Evolutionary conservation across 1,140 invertebrate genomes (phyloP), one percentile per base, ranked within the genome.

Genomic region (Nylanderia fulva): DNA sequence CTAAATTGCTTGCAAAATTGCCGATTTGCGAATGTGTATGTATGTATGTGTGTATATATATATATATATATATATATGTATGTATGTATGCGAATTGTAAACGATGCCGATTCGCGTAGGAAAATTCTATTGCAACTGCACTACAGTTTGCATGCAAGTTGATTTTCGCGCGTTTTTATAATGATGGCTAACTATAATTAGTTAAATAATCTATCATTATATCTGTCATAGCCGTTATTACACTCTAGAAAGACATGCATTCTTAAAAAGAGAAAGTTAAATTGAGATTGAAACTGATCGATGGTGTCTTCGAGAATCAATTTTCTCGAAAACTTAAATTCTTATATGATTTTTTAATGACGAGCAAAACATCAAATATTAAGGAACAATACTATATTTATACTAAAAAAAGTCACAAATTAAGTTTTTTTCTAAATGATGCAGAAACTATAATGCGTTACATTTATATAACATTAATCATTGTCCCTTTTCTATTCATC

Each of bases 1-100:
- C 6, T n/a, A 63, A 76, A 76, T 76, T 63, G 36, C 36, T 61
- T 11, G 8, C 33, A n/a, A 76, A 33, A n/a, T 24, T 58, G 9
- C 6, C 1, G 6, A 45, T 18, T 63, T 1, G 36, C 24, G 36
- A 63, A 63, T 61, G 24, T 27, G 27, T 27, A 15, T 61, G 21
- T 58, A 18, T 52, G 8, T 58, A 1, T 13, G 13, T 6, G 9
- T 76, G 24, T 58, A 13, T 61, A 27, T 3, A 21, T n/a, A 7
- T 76, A 36, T 58, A 13, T 61, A 27, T 7, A n/a, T n/a, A n/a
- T n/a, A n/a, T n/a, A n/a, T n/a, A n/a, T n/a, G n/a, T 3, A 21
- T n/a, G 11, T 76, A 36, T 58, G 9, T 61, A 27, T 7, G 24
- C 52, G 52, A 36, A 24, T n/a, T n/a, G 8, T 9, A 7, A 75